Base-by-base conservation (phyloP, 2,888 invertebrate species). In the Agrochola macilenta region DNA sequence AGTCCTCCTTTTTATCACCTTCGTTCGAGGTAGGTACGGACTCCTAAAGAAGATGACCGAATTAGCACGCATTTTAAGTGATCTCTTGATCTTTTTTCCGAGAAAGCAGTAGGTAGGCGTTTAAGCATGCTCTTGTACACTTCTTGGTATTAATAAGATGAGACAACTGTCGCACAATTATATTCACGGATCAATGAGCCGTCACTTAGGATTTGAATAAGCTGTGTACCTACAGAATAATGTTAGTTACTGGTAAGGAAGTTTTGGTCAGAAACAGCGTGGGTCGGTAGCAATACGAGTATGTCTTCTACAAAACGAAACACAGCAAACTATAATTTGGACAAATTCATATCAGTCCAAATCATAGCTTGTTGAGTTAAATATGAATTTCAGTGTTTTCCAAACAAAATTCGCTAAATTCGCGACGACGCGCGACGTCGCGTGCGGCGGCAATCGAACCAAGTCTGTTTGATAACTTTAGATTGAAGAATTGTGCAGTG, bases 121-220 rank as follows among this genome's bases (percentile, higher is more conserved):
- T 63, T 46, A 69, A 52, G n/a, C 43, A 54, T 61, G 66, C 54
- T 63, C 61, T 66, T 74, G 60, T 61, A 57, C 68, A 69, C 52
- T 76, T 76, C 78, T 74, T 58, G 76, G 68, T 81, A 76, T 64
- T 83, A 86, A 88, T 83, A 46, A 52, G 65, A 78, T 80, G 70
- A 76, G 87, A 87, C 87, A 88, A 85, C 74, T 78, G 78, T 68
- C 81, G 78, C 79, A 74, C 69, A 75, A 43, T 52, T 81, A 88
- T 82, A 63, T 81, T 85, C 79, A 78, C 89, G 74, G 85, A 81
- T 88, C 92, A 92, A 64, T 90, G 91, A 87, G 87, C 89, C 86
- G 86, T 88, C 88, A 78, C 69, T 77, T 77, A 69, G n/a, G 43
- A 66, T 87, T 83, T 74, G 23, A 70, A 78, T 75, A 63, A 52